Base-by-base conservation (phyloP, 64 coral and sea anemone genomes). In the Cladopsammia gracilis region DNA sequence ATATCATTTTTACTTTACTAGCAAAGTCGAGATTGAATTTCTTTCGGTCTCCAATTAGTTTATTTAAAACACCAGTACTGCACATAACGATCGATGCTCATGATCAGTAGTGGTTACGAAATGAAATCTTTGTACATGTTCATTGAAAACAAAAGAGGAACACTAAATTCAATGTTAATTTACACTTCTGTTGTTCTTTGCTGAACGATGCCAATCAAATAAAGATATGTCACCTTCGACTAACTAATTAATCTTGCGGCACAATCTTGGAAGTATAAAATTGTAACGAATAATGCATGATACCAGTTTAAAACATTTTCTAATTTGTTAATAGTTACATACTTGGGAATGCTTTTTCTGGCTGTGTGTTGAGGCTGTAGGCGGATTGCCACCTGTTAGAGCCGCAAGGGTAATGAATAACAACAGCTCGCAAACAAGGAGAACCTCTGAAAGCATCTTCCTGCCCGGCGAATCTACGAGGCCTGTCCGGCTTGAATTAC, bases 401-500 rank as follows among this genome's bases (percentile, higher is more conserved):
- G 95, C 89, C 10, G 90, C 79, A 18, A 96, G 71, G 5, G 95
- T 88, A 16, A 96, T 96, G 22, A 96, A 96, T 7, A 96, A 62
- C 25, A 96, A 26, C 44, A 96, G 78, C 57, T 96, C 95, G 51
- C 95, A 96, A 7, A 96, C 95, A 12, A 96, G 86, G 24, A 96
- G 73, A 11, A 96, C 95, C n/a, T 96, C 95, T 23, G 95, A 78
- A 19, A 96, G 34, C 56, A 96, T 73, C 87, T 96, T 93, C 78
- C 83, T 93, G 69, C 88, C 75, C 4, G 51, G 62, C n/a, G 91
- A 82, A 47, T 73, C 70, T 20, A 90, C 77, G 23, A 93, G 77
- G 14, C 90, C 85, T 47, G 85, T 64, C 46, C 90, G 90, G 67
- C 90, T 96, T 53, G 95, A 79, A 5, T 80, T 68, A 65, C 95